phyloP scores from a whole-genome alignment of 2,797 vertebrate species.

The Synaphobranchus kaupii region DNA sequence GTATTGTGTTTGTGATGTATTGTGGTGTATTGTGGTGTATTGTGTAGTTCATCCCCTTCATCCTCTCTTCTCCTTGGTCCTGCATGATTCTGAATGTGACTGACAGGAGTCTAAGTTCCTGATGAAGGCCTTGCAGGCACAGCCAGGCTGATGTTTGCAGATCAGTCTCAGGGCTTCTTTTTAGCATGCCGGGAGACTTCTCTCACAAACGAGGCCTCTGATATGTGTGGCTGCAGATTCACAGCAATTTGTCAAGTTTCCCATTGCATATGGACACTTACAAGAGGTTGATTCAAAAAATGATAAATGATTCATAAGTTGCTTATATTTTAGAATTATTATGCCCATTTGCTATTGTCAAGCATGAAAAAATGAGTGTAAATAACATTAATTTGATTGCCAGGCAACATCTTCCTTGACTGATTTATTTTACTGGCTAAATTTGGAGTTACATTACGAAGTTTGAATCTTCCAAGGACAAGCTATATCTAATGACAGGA shows the following conservation, averaged over 20 bases:
- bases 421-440: neutral
- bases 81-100: neutral
- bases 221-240: neutral
- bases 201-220: neutral
- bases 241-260: constrained; percentile 24
- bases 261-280: neutral
- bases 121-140: neutral
- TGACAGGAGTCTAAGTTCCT: neutral
- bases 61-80: neutral
- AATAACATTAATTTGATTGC: neutral
- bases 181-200: neutral
- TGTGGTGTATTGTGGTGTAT: too few relatives aligned
- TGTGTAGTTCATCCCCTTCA: neutral
- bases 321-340: neutral
- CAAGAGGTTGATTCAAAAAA: too few relatives aligned
- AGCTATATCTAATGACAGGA: neutral
- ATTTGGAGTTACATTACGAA: neutral
- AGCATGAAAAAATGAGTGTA: neutral
- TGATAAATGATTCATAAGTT: constrained; percentile 19
- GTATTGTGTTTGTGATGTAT: too few relatives aligned
- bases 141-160: neutral
- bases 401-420: neutral
- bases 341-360: constrained; percentile 3
- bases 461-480: neutral
- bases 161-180: neutral